Percentiles rank a stretch among this genome's conserved stretches.
Conservation (phyloP, 2,797 vertebrate species). For the Eospalax fontanierii region DNA sequence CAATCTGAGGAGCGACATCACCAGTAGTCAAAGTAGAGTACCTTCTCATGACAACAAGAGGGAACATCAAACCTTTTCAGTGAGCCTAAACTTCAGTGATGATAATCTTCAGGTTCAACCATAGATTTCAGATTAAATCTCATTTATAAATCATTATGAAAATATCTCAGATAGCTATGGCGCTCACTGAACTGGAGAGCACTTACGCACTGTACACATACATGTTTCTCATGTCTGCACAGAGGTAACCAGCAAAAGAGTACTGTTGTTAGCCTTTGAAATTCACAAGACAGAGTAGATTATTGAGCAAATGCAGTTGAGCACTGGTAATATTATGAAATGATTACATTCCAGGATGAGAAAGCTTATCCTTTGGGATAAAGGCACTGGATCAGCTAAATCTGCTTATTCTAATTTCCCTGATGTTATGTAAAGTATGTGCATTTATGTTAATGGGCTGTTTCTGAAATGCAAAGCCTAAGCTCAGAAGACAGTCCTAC, state of each 20-base stretch:
- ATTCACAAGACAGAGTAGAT: background rate
- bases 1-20: no score
- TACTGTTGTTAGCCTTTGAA: background rate
- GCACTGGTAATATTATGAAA: background rate
- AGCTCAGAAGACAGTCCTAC: background rate
- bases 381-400: background rate
- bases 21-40: background rate
- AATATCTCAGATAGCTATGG: background rate
- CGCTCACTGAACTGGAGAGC: background rate
- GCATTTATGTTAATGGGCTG: background rate
- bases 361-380: background rate
- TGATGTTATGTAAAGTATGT: background rate
- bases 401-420: background rate
- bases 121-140: background rate
- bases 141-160: background rate
- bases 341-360: background rate
- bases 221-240: background rate
- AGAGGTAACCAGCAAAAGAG: background rate
- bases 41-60: background rate
- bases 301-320: background rate
- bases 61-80: background rate
- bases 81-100: background rate
- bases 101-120: background rate
- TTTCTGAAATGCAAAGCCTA: background rate
- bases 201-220: background rate